These are phyloP conservation scores for Armadillidium nasatum DNA, from an alignment of 1,140 invertebrate species.

Conservation along the genomic window DNA sequence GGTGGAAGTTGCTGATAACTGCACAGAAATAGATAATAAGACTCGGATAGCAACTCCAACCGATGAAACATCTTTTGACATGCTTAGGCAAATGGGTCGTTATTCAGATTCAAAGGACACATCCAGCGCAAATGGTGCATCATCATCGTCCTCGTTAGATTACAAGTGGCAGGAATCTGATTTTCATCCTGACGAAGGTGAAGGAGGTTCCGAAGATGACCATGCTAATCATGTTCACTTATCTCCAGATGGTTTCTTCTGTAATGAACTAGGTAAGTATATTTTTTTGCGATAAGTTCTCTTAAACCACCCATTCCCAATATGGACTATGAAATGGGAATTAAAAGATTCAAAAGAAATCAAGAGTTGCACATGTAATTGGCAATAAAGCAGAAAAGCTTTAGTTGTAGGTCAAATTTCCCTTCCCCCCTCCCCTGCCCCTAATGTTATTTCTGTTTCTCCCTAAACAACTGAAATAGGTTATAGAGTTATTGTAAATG, in stretches of 20 bases:
- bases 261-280: conserved; percentile 4
- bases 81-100: conserved; percentile 20
- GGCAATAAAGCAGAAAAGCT: too few species aligned
- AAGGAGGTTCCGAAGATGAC: background rate
- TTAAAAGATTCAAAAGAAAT: too few species aligned
- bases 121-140: background rate
- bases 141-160: too few species aligned
- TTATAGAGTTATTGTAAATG: too few species aligned
- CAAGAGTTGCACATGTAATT: too few species aligned
- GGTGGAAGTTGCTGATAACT: background rate
- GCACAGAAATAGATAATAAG: background rate
- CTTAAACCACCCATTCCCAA: too few species aligned
- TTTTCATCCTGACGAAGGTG: background rate
- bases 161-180: conserved; percentile 20
- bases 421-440: too few species aligned
- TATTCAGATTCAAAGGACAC: conserved; percentile 3
- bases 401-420: too few species aligned
- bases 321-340: too few species aligned
- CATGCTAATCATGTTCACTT: conserved; percentile 19
- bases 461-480: too few species aligned
- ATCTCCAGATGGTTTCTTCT: conserved; percentile 24
- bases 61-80: conserved; percentile 17
- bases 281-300: too few species aligned
- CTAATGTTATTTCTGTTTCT: too few species aligned
- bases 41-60: background rate